Conservation (phyloP, 1,140 invertebrate species). For the Microplitis mediator region DNA sequence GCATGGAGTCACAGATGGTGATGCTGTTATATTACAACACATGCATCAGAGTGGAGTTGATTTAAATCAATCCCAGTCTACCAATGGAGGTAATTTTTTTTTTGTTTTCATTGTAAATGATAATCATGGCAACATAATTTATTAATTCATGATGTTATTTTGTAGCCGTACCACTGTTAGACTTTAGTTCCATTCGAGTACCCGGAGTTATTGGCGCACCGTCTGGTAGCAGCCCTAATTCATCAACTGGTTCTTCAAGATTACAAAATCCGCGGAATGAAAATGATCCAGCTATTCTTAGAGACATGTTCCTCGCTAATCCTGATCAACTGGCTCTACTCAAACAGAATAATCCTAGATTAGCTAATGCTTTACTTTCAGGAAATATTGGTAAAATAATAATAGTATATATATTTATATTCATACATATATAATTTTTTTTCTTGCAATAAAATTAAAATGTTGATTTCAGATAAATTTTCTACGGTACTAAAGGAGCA, state of each 20-base stretch:
- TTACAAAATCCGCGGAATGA: conserved; percentile 64
- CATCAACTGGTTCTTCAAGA: conserved; percentile 40
- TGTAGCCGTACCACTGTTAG: conserved; percentile 68
- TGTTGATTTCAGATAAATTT: conserved; percentile 75
- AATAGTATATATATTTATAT: background rate
- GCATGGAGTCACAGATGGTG: conserved; percentile 84
- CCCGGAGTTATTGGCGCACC: conserved; percentile 62
- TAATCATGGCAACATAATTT: background rate
- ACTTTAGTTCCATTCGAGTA: conserved; percentile 86
- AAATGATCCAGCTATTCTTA: conserved; percentile 87
- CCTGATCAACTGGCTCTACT: conserved; percentile 89
- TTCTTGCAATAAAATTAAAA: background rate
- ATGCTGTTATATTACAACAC: conserved; percentile 85
- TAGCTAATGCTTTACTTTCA: conserved; percentile 88
- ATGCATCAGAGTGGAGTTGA: conserved; percentile 61
- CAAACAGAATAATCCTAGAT: conserved; percentile 90
- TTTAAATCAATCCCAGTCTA: conserved; percentile 33
- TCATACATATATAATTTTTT: background rate
- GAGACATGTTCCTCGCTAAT: conserved; percentile 89
- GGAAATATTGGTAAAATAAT: conserved; percentile 74
- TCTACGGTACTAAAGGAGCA: conserved; percentile 81
- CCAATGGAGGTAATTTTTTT: conserved; percentile 48
- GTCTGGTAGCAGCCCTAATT: conserved; percentile 26
- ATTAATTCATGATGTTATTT: conserved; percentile 3
- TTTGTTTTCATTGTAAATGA: background rate